A percentile compares a stretch with the other conserved stretches of the same genome.
phyloP scores from a whole-genome alignment of 1,140 invertebrate genomes.

The Saccostrea cuccullata region DNA sequence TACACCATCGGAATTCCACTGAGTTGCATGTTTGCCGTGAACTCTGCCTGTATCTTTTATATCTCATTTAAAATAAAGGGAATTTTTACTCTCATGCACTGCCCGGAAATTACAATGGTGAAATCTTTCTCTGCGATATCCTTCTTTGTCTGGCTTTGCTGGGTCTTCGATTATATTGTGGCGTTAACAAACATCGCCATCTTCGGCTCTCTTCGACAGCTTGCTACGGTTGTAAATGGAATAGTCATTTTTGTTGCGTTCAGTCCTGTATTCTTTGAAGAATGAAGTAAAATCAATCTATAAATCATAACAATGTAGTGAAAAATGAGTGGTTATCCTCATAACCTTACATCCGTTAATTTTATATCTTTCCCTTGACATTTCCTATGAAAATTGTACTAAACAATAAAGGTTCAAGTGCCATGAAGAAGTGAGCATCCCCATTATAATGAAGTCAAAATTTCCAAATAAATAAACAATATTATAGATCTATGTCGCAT shows the following conservation, averaged over 20 bases:
- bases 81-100: background rate
- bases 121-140: background rate
- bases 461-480: too few species aligned
- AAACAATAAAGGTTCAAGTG: too few species aligned
- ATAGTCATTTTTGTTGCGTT: background rate
- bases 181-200: background rate
- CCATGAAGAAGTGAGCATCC: too few species aligned
- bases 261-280: background rate
- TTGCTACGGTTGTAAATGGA: background rate
- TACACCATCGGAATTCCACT: background rate
- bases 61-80: background rate
- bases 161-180: background rate
- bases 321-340: too few species aligned
- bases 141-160: background rate
- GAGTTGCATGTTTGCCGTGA: background rate
- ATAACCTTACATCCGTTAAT: too few species aligned
- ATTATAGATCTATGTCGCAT: too few species aligned
- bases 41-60: background rate
- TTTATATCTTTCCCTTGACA: too few species aligned
- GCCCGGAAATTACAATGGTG: background rate
- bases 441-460: too few species aligned
- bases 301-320: too few species aligned
- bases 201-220: background rate
- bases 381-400: too few species aligned
- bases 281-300: background rate